Conservation (phyloP, 2,797 vertebrate species). For the Sitta carolinensis region DNA sequence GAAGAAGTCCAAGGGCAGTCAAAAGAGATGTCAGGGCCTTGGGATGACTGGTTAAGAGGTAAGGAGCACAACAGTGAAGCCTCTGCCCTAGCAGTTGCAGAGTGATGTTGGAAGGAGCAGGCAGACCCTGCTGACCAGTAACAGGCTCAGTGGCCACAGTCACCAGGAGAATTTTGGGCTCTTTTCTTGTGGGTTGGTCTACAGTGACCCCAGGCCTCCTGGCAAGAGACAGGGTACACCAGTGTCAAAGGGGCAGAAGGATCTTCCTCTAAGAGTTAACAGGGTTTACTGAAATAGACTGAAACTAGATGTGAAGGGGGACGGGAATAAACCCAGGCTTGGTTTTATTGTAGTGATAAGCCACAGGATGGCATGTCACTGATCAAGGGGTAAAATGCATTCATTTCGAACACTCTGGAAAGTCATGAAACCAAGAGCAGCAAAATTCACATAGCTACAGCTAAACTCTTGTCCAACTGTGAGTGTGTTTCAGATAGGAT, state of each 20-base stretch:
- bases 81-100: neutral
- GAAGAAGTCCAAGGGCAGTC: neutral
- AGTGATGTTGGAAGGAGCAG: neutral
- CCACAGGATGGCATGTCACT: neutral
- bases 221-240: neutral
- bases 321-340: neutral
- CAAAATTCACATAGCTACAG: neutral
- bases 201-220: neutral
- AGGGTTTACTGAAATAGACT: neutral
- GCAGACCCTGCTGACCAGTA: neutral
- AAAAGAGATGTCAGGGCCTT: neutral
- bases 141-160: neutral
- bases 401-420: neutral
- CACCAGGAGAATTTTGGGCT: neutral
- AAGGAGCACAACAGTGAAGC: neutral
- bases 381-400: neutral
- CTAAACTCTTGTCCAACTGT: neutral
- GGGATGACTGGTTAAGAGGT: neutral
- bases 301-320: neutral
- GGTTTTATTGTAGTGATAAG: neutral
- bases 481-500: neutral
- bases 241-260: neutral
- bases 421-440: neutral
- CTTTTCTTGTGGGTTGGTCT: rapidly evolving
- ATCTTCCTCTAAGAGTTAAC: neutral